Evolutionary conservation across 2,888 invertebrate genomes (phyloP), one percentile per base, ranked within the genome.

Genomic region (Xanthorhoe designata): DNA sequence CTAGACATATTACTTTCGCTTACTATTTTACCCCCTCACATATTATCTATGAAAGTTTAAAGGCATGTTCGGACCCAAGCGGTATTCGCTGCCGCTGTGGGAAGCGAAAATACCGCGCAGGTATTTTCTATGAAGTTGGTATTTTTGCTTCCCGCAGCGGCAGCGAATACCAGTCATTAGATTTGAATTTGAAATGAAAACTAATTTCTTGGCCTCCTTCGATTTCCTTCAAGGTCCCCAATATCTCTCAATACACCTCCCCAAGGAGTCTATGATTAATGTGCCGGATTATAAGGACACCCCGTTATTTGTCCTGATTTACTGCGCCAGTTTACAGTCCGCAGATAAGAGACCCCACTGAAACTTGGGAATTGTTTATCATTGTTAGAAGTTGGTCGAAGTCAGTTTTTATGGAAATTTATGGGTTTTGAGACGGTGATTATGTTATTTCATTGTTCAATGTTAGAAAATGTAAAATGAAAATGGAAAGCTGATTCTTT

Each of bases 201-300:
- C 24, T 24, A 24, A 24, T 1, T 24, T 24, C 24, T n/a, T 24
- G 24, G 24, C 24, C 24, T 42, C 38, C 38, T 42, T 42, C 38
- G 38, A 42, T 10, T 13, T 13, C 55, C 55, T 50, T 32, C n/a
- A 24, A 35, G 57, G 61, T 53, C 61, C 42, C 67, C 18, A 54
- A 13, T 32, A 29, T 32, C 45, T 53, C 52, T 47, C 47, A 57
- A 24, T 52, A 66, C 58, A 54, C 66, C 54, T 63, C 64, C 47
- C 50, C 38, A 58, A 64, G 68, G 62, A 52, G 60, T 57, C 67
- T 72, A 72, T 75, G 75, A 75, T 75, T 73, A 73, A 75, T 73
- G 75, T 52, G 57, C 61, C 64, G 73, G 75, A 75, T 75, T 75
- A 75, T 73, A 73, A 71, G 68, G 68, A 71, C 64, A 67, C 69